These are phyloP conservation scores for Lamellibrachia satsuma DNA, from an alignment of 2,888 invertebrate genomes.

Conservation along the genomic window DNA sequence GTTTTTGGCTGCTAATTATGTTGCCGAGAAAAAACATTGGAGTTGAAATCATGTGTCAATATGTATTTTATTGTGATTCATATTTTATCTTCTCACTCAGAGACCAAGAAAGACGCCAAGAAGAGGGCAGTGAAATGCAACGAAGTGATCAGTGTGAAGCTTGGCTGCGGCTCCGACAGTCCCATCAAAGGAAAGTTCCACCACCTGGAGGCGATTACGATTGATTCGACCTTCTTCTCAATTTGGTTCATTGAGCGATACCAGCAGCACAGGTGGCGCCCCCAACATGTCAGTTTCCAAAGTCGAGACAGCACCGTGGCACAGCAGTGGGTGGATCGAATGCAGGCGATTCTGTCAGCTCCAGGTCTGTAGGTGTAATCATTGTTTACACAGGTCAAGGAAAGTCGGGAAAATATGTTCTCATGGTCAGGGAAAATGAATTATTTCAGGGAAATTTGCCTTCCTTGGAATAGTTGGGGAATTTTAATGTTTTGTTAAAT, in stretches of 20 bases:
- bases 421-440: too few species aligned
- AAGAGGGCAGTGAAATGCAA: constrained; percentile 31
- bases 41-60: background rate
- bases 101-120: constrained; percentile 33
- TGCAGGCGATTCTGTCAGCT: constrained; percentile 56
- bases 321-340: constrained; percentile 57
- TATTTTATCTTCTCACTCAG: constrained; percentile 28
- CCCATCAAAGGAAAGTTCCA: constrained; percentile 29
- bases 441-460: too few species aligned
- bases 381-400: background rate
- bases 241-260: constrained; percentile 51
- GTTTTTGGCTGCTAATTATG: too few species aligned
- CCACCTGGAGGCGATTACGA: constrained; percentile 49
- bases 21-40: too few species aligned
- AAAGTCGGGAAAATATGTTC: too few species aligned
- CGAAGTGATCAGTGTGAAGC: constrained; percentile 32
- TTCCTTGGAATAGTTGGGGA: too few species aligned
- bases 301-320: constrained; percentile 59
- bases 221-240: constrained; percentile 51
- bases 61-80: background rate
- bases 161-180: constrained; percentile 20
- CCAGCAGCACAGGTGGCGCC: constrained; percentile 56
- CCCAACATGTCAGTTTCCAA: constrained; percentile 52
- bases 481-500: too few species aligned
- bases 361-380: constrained; percentile 46